phyloP scores from a whole-genome alignment of 2,113 vertebrate species.

The Megaleporinus macrocephalus region DNA sequence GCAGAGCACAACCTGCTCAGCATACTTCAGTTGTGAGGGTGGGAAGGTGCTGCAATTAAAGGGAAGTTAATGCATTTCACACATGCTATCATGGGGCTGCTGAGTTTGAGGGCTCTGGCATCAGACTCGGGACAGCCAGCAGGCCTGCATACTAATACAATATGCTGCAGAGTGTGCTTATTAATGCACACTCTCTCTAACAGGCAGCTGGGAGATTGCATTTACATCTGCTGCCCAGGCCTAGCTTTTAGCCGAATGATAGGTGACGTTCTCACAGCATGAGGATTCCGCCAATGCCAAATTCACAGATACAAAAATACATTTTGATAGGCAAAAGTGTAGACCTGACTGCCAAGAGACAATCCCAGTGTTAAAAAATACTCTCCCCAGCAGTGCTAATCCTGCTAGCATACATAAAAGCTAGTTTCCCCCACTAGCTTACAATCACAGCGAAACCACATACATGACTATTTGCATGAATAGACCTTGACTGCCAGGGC shows the following conservation, averaged over 20 bases:
- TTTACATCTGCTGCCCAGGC: conserved; percentile 3
- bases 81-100: conserved; percentile 38
- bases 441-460: neutral
- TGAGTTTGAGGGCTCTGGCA: conserved; percentile 41
- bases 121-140: conserved; percentile 43
- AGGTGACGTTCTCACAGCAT: conserved; percentile 4
- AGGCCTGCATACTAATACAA: conserved; percentile 53
- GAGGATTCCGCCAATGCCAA: neutral
- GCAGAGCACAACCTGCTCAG: conserved; percentile 39
- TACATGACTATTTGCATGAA: neutral
- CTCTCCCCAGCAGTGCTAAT: neutral
- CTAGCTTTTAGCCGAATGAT: conserved; percentile 10
- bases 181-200: conserved; percentile 43
- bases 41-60: conserved; percentile 56
- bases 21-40: conserved; percentile 45
- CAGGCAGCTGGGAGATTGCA: conserved; percentile 7
- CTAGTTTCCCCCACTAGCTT: neutral
- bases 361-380: neutral
- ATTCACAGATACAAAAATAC: neutral
- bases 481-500: neutral
- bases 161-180: conserved; percentile 42
- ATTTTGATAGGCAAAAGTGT: neutral
- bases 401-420: neutral
- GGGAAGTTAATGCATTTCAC: conserved; percentile 58
- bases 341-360: neutral